Evolutionary conservation across 2,113 vertebrate species (phyloP).

Genomic region (Fregata magnificens): DNA sequence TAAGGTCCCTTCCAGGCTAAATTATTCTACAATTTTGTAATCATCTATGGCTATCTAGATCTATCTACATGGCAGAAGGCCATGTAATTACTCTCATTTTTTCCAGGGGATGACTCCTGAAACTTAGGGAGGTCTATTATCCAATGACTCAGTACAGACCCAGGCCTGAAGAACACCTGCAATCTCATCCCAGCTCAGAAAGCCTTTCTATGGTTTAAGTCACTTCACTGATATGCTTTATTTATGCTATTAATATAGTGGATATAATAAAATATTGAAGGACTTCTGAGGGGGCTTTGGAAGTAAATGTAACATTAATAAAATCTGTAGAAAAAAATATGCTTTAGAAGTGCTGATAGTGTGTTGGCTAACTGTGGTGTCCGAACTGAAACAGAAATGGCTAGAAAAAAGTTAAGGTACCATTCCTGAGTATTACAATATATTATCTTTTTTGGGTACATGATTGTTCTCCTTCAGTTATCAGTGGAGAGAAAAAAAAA

Average conservation of each 20-base stretch:
- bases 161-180: background rate
- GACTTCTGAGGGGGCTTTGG: background rate
- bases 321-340: background rate
- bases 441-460: background rate
- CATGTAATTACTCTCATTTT: background rate
- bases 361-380: background rate
- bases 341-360: background rate
- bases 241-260: background rate
- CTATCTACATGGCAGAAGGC: background rate
- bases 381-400: background rate
- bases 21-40: background rate
- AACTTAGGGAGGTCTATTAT: background rate
- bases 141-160: background rate
- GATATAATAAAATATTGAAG: background rate
- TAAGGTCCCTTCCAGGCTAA: background rate
- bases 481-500: background rate
- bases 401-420: background rate
- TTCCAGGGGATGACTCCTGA: background rate
- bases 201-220: background rate
- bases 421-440: background rate
- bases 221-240: background rate
- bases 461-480: background rate
- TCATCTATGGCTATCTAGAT: background rate
- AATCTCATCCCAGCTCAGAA: background rate
- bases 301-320: background rate